These are phyloP conservation scores for Bombus fervidus DNA, from an alignment of 1,140 invertebrate species.

Conservation along the genomic window DNA sequence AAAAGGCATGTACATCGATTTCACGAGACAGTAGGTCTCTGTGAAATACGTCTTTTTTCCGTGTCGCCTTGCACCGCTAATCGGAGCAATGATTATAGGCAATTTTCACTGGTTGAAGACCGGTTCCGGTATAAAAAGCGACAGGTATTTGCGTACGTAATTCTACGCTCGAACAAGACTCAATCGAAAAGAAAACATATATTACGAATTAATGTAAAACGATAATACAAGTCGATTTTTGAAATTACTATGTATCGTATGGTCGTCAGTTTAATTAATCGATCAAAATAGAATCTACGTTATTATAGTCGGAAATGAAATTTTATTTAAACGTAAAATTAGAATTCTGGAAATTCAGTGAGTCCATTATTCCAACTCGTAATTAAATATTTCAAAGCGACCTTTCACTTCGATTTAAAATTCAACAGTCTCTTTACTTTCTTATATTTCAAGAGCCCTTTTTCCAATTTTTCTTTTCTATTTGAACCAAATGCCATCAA, in stretches of 20 bases:
- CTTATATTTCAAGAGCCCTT: neutral
- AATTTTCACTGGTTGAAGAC: neutral
- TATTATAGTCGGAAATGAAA: neutral
- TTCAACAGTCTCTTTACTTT: neutral
- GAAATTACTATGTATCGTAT: neutral
- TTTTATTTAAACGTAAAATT: neutral
- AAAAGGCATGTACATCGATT: neutral
- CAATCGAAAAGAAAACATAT: neutral
- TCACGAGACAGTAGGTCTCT: neutral
- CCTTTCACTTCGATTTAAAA: neutral
- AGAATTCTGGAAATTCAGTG: neutral
- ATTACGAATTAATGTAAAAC: neutral
- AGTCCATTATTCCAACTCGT: neutral
- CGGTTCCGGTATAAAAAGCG: neutral
- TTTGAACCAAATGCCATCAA: too few species aligned
- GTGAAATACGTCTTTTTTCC: neutral
- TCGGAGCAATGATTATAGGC: neutral
- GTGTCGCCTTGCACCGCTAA: neutral
- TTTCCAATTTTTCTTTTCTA: too few species aligned
- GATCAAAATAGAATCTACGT: neutral
- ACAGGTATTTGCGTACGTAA: neutral
- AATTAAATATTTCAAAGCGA: neutral
- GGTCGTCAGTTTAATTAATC: neutral
- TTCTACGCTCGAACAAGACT: neutral
- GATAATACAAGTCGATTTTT: neutral